phyloP scores from a whole-genome alignment of 2,113 vertebrate species.

The Cyanistes caeruleus region DNA sequence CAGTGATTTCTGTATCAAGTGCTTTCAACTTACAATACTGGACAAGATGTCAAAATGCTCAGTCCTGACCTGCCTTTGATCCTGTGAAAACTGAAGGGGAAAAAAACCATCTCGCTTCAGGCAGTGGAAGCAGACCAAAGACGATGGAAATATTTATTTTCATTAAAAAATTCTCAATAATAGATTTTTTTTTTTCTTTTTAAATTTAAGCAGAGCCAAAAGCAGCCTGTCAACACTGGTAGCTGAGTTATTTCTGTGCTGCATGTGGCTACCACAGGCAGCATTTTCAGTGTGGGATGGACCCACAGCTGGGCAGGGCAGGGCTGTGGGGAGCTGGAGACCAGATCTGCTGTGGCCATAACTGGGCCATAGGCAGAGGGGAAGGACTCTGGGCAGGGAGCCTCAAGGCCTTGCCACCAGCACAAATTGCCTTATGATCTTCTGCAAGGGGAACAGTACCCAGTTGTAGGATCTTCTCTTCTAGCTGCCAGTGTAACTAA shows the following conservation, averaged over 20 bases:
- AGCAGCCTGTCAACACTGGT: background rate
- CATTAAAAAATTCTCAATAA: background rate
- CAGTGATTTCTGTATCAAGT: background rate
- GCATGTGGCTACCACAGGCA: background rate
- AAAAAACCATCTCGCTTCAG: background rate
- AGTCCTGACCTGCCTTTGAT: background rate
- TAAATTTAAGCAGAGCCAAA: background rate
- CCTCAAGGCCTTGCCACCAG: background rate
- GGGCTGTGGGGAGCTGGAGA: background rate
- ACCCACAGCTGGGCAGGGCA: background rate
- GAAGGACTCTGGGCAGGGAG: background rate
- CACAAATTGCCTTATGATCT: background rate
- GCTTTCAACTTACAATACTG: background rate
- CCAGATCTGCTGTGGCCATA: background rate
- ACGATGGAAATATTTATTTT: background rate
- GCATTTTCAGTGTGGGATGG: background rate
- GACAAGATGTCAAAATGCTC: background rate
- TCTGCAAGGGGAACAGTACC: background rate
- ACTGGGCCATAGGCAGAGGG: background rate
- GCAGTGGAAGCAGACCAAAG: background rate
- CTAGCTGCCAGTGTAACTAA: rapidly evolving
- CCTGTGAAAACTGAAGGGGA: background rate
- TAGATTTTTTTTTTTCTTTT: background rate
- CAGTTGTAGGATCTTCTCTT: background rate
- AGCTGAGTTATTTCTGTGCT: background rate